Evolutionary conservation across 2,888 invertebrate species (phyloP).

Genomic region (Dioctria rufipes): DNA sequence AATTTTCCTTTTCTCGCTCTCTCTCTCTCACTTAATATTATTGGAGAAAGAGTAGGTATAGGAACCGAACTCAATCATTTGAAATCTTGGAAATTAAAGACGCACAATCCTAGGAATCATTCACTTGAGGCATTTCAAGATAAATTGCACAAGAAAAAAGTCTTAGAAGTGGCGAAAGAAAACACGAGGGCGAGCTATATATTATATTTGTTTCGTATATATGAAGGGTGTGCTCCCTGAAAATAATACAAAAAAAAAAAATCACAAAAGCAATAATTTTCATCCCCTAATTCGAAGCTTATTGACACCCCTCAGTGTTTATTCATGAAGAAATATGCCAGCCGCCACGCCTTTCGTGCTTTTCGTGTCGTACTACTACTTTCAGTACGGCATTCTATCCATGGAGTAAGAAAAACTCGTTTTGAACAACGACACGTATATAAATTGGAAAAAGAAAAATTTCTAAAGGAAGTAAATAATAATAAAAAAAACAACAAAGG

Average conservation of each 20-base stretch:
- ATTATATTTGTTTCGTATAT: neutral
- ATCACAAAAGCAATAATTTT: slow-evolving; percentile 54
- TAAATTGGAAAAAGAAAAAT: slow-evolving; percentile 31
- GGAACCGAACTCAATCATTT: slow-evolving; percentile 43
- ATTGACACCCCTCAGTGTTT: slow-evolving; percentile 54
- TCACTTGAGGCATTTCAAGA: slow-evolving; percentile 50
- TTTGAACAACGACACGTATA: neutral
- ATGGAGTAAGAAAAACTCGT: neutral
- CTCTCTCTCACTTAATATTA: too few species aligned
- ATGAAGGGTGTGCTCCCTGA: neutral
- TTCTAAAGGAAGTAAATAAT: slow-evolving; percentile 25
- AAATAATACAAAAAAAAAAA: slow-evolving; percentile 37
- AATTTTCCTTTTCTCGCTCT: slow-evolving; percentile 11
- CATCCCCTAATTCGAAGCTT: slow-evolving; percentile 54
- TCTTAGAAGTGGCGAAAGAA: neutral
- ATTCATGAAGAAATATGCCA: slow-evolving; percentile 45
- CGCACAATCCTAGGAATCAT: slow-evolving; percentile 49
- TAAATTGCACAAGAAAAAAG: slow-evolving; percentile 48
- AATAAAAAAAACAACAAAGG: slow-evolving; percentile 34
- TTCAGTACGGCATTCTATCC: neutral
- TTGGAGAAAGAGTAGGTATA: too few species aligned
- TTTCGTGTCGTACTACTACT: neutral
- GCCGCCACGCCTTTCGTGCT: neutral
- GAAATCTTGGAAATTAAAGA: slow-evolving; percentile 51
- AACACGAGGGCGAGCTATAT: slow-evolving; percentile 36